These are phyloP conservation scores for Carettochelys insculpta DNA, from an alignment of 2,113 vertebrate genomes.

Conservation along the genomic window DNA sequence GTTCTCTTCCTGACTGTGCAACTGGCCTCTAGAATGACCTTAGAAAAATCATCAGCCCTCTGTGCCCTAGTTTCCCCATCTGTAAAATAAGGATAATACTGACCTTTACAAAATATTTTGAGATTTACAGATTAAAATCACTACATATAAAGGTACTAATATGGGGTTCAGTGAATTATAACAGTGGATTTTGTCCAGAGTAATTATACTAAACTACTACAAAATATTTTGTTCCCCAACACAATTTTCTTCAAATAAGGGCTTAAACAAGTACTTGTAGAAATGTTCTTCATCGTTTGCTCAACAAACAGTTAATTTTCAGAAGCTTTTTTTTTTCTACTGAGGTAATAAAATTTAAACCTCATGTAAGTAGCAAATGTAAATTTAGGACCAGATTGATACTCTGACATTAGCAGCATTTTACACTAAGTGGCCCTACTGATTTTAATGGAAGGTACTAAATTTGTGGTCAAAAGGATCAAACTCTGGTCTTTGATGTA, in stretches of 20 bases:
- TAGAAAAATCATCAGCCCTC: no score
- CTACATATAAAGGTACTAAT: no score
- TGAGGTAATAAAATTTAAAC: not conserved
- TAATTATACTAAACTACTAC: not conserved
- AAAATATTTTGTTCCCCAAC: not conserved
- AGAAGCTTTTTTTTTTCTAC: not conserved
- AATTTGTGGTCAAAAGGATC: not conserved
- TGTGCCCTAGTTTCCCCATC: no score
- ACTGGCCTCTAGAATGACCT: no score
- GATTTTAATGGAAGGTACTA: rapidly evolving
- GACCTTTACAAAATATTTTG: no score
- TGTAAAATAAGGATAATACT: no score
- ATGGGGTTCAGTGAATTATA: no score
- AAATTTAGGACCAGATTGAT: not conserved
- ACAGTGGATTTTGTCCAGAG: not conserved
- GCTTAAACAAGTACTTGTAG: not conserved
- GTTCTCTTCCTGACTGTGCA: no score
- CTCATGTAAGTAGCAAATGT: not conserved
- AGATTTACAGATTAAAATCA: no score
- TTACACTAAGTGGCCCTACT: rapidly evolving
- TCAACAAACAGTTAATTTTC: not conserved
- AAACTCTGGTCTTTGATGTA: not conserved
- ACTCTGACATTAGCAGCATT: not conserved
- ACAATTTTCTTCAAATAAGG: not conserved
- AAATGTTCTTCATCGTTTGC: not conserved